These are phyloP conservation scores for Enteromius radiatus DNA, from an alignment of 2,797 vertebrate species.

Conservation along the genomic window DNA sequence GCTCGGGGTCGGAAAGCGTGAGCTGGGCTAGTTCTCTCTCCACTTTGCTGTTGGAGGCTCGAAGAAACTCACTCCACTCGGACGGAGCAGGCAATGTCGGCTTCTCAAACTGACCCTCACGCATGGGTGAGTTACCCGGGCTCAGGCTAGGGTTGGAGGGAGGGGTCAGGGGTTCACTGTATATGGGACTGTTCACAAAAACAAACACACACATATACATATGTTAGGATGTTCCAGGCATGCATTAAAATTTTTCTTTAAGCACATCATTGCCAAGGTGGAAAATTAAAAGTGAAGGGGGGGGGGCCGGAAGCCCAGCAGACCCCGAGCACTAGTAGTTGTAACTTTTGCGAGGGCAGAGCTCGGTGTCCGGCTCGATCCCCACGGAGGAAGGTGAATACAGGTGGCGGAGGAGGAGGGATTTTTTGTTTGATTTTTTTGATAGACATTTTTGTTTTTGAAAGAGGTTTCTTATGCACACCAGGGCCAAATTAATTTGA, in stretches of 20 bases:
- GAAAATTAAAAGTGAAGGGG: not conserved
- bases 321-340: no score
- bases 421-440: no score
- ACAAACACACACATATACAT: not conserved
- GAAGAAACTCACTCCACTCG: constrained; percentile 98
- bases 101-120: constrained; percentile 87
- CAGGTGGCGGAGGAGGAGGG: no score
- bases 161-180: constrained; percentile 89
- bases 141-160: constrained; percentile 94
- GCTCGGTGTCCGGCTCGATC: no score
- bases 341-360: no score
- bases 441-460: not conserved
- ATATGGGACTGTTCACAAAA: constrained; percentile 84
- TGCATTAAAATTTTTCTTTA: not conserved
- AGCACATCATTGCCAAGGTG: not conserved
- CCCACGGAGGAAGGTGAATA: no score
- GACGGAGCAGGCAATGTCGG: constrained; percentile 90
- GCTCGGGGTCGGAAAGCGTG: constrained; percentile 96
- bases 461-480: not conserved
- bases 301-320: no score
- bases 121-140: constrained; percentile 87
- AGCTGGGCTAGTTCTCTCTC: constrained; percentile 97
- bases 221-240: not conserved
- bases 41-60: constrained; percentile 95
- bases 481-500: not conserved